Conservation (phyloP, 2,113 vertebrate genomes). For the Motacilla alba region DNA sequence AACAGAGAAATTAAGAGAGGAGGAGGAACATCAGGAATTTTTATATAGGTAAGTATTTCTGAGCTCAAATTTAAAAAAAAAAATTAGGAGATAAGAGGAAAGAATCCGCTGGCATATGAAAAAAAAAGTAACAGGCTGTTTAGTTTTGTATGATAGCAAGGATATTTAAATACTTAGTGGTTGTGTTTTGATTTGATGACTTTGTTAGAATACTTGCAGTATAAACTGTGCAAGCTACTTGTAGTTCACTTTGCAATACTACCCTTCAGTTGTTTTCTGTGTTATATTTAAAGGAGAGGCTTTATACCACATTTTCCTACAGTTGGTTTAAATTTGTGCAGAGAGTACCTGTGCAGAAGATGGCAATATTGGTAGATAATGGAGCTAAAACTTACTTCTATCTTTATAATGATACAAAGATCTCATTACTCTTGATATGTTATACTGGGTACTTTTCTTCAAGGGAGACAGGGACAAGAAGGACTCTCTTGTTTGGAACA, state of each 20-base stretch:
- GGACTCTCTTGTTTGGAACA: neutral
- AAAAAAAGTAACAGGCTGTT: neutral
- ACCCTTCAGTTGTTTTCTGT: neutral
- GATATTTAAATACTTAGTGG: neutral
- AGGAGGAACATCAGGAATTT: neutral
- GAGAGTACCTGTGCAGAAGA: neutral
- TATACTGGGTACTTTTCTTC: neutral
- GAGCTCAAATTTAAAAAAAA: neutral
- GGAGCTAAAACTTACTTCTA: neutral
- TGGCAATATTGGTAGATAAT: neutral
- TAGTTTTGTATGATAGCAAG: neutral
- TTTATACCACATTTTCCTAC: neutral
- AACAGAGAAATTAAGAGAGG: constrained; percentile 8
- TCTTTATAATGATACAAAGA: neutral
- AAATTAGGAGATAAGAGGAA: neutral
- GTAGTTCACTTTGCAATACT: neutral
- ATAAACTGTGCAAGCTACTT: neutral
- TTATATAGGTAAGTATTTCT: neutral
- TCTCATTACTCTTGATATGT: neutral
- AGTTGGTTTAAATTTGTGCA: neutral
- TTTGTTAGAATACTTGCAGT: neutral
- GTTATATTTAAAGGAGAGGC: neutral
- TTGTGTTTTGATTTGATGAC: neutral
- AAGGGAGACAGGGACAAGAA: neutral
- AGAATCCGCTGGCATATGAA: neutral